Conservation (phyloP, 1,140 invertebrate species). For the Paralvinella palmiformis region DNA sequence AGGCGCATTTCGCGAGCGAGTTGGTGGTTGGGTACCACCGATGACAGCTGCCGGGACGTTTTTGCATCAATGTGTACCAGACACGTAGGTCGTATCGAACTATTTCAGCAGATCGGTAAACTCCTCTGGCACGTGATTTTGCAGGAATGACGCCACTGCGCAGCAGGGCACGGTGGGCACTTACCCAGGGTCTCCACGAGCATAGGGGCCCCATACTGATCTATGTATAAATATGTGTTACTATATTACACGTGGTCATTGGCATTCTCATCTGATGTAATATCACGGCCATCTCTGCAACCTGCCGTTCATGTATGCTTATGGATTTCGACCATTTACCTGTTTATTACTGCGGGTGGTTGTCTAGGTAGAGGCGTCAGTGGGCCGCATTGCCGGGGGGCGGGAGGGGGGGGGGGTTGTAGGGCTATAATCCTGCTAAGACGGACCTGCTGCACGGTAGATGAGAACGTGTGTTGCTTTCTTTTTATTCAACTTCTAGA, state of each 20-base stretch:
- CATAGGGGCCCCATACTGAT: too few relatives aligned
- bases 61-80: neutral
- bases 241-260: constrained; percentile 20
- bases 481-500: neutral
- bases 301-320: constrained; percentile 20
- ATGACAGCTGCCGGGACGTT: neutral
- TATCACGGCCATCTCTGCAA: constrained; percentile 15
- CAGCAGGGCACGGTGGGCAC: too few relatives aligned
- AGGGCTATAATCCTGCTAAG: neutral
- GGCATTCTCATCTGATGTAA: constrained; percentile 12
- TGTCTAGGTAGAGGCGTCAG: too few relatives aligned
- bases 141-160: too few relatives aligned
- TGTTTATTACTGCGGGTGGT: too few relatives aligned
- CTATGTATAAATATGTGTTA: constrained; percentile 20
- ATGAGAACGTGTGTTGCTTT: neutral
- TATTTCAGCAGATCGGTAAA: neutral
- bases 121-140: neutral
- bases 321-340: constrained; percentile 24
- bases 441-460: neutral
- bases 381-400: neutral
- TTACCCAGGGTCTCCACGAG: too few relatives aligned
- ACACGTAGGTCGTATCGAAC: neutral
- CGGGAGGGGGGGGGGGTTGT: neutral
- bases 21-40: neutral
- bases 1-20: neutral